Base-by-base conservation (phyloP, 2,797 vertebrate species). In the Peromyscus nudipes region DNA sequence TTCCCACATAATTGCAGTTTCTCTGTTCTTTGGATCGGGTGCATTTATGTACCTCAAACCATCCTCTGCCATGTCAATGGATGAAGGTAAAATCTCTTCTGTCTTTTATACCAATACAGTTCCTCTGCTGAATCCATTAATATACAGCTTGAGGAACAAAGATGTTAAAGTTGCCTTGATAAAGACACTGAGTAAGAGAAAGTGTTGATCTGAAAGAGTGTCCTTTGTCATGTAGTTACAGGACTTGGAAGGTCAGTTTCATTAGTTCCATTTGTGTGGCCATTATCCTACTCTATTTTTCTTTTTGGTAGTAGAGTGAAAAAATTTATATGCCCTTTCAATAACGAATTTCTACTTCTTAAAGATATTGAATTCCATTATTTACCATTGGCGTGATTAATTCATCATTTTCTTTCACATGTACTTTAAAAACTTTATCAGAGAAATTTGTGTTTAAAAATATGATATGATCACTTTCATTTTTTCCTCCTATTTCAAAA, bases 81-180 rank as follows among this genome's bases (percentile, higher is more conserved):
- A 93, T 60, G 17, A 95, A 4, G 67, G 80, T 4, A 97, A 97
- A 94, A 82, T 92, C 17, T 97, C 89, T 40, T 97, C 96, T 88
- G 37, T 96, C 10, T 97, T 97, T 89, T 96, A 96, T 2, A 97
- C 85, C 37, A 95, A 73, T 83, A 43, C 83, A n/a, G 83, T 52
- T 69, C 83, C 83, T 69, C 64, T 86, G 43, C 19, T 69, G 21
- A 86, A 69, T 65, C 83, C 83, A 1, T 69, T 86, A 86, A 86
- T 86, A 23, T 86, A 86, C 10, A 86, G 64, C 43, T 69, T 86
- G 31, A 86, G 64, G 12, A 86, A 86, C 83, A 86, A 86, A 52
- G 64, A 86, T 67, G 64, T 86, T 67, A 67, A 69, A 86, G 5
- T 13, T 69, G 83, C 84, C 31, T 17, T 89, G 21, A 88, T 27